These are phyloP conservation scores for Enteromius afrohamiltoni DNA, from an alignment of 2,797 vertebrate genomes.

Conservation along the genomic window DNA sequence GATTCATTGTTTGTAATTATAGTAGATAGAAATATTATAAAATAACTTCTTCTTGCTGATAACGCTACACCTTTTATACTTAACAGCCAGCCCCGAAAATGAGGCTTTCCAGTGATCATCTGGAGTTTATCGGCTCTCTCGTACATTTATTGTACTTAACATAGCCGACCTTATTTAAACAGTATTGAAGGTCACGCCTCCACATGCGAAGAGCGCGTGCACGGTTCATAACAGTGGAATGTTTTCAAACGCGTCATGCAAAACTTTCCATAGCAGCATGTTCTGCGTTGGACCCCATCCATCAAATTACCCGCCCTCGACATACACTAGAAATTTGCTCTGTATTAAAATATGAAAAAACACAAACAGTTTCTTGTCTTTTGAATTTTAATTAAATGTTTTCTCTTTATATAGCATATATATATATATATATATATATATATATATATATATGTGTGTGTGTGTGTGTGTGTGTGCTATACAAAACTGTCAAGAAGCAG, in stretches of 20 bases:
- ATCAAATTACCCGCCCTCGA: background rate
- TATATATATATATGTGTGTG: background rate
- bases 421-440: no score
- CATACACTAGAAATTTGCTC: background rate
- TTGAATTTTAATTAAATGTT: background rate
- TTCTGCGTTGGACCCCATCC: background rate
- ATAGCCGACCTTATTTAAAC: background rate
- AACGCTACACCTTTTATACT: background rate
- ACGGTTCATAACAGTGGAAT: background rate
- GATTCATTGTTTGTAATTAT: background rate
- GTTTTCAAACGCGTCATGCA: background rate
- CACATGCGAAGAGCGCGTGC: background rate
- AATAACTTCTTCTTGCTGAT: background rate
- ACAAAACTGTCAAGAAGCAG: background rate
- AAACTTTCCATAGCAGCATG: background rate
- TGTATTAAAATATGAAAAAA: background rate
- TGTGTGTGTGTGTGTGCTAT: background rate
- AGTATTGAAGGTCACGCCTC: background rate
- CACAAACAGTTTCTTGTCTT: background rate
- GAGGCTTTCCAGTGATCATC: background rate
- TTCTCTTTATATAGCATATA: background rate
- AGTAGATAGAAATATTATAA: background rate
- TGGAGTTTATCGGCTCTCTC: background rate
- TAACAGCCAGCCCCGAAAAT: background rate
- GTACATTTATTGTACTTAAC: background rate